phyloP scores from a whole-genome alignment of 2,888 invertebrate species.

The Cephus pulcher region DNA sequence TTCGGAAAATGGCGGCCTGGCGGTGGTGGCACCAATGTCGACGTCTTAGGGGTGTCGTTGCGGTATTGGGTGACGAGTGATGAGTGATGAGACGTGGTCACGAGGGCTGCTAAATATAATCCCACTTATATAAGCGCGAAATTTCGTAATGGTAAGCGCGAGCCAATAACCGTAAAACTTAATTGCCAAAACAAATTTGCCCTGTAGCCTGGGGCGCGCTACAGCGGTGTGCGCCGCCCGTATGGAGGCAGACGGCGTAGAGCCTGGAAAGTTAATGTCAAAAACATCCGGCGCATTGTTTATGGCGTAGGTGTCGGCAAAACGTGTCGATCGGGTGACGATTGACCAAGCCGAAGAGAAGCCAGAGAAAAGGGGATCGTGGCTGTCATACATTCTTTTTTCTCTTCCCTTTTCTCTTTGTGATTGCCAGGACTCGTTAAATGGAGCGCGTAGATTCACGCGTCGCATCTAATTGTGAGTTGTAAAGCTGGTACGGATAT shows the following conservation, averaged over 20 bases:
- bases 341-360: not conserved
- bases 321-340: not conserved
- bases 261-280: constrained; percentile 14
- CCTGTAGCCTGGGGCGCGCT: not conserved
- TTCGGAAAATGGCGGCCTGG: not conserved
- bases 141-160: constrained; percentile 7
- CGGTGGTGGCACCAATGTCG: not conserved
- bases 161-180: constrained; percentile 15
- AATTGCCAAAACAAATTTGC: constrained; percentile 15
- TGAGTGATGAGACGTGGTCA: not conserved
- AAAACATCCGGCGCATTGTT: constrained; percentile 19
- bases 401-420: not conserved
- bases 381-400: constrained; percentile 10
- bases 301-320: constrained; percentile 5
- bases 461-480: too few relatives aligned
- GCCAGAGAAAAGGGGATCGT: not conserved
- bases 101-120: not conserved
- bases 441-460: not conserved
- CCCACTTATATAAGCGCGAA: not conserved
- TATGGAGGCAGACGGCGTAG: not conserved
- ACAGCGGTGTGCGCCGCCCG: not conserved
- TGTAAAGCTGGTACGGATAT: too few relatives aligned
- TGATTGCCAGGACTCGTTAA: not conserved
- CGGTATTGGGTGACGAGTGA: not conserved
- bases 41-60: not conserved